phyloP scores from a whole-genome alignment of 1,140 invertebrate genomes.

The Drosophila mayri region DNA sequence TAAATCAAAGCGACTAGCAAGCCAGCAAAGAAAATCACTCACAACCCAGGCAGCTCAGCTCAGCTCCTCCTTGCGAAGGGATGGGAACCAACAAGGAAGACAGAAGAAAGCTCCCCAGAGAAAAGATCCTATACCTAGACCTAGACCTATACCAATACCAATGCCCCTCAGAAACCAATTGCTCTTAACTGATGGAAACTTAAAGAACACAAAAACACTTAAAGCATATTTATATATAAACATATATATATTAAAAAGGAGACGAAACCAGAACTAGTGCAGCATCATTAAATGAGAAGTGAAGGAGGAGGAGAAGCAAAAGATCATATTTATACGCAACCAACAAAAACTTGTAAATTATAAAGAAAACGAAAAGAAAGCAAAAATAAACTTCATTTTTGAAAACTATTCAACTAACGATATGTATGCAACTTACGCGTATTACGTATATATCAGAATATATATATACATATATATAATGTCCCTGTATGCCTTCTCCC shows the following conservation, averaged over 20 bases:
- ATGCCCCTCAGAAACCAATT: slow-evolving; percentile 38
- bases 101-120: slow-evolving; percentile 25
- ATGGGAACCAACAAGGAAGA: slow-evolving; percentile 9
- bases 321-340: slow-evolving; percentile 70
- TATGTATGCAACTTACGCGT: slow-evolving; percentile 52
- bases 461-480: slow-evolving; percentile 28
- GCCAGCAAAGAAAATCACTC: slow-evolving; percentile 25
- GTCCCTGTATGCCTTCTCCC: slow-evolving; percentile 33
- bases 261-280: slow-evolving; percentile 64
- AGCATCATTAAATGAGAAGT: slow-evolving; percentile 69
- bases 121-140: slow-evolving; percentile 3
- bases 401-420: slow-evolving; percentile 53
- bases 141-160: slow-evolving; percentile 13
- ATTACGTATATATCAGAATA: slow-evolving; percentile 40
- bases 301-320: slow-evolving; percentile 19
- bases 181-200: slow-evolving; percentile 63
- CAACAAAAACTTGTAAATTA: slow-evolving; percentile 78
- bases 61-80: slow-evolving; percentile 30
- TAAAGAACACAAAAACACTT: slow-evolving; percentile 45
- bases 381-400: slow-evolving; percentile 64
- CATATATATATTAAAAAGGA: slow-evolving; percentile 48
- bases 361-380: slow-evolving; percentile 60
- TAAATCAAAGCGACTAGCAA: slow-evolving; percentile 52
- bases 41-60: slow-evolving; percentile 55
- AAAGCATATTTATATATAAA: slow-evolving; percentile 56